Evolutionary conservation across 2,113 vertebrate species (phyloP), one percentile per base, ranked within the genome.

Genomic region (Poeciliopsis prolifica): DNA sequence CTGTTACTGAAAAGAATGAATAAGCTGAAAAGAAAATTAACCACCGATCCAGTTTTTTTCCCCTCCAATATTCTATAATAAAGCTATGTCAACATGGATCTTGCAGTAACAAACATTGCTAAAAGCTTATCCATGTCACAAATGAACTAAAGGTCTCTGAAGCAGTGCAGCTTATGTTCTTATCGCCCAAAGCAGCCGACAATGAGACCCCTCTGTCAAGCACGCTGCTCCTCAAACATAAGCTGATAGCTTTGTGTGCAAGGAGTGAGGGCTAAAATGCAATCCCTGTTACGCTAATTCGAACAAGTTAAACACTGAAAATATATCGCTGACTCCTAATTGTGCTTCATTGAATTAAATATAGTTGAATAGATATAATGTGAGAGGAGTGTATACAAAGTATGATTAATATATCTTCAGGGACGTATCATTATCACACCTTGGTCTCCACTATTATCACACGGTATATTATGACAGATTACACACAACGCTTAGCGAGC

Each of bases 221-320:
- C 81, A 68, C 60, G 75, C 83, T 74, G 79, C 83, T 91, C 80
- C 80, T 88, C 87, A 92, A 91, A 91, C 88, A 89, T 0, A 29
- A 72, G 80, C 88, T 67, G 84, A 92, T 89, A 92, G 86, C 73
- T 87, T 12, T 88, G 91, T 92, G 88, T 89, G 86, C 70, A 66
- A 69, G 70, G 75, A 78, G 58, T 5, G 66, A 29, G 37, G 80
- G 65, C 76, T 74, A 81, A 84, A 85, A 68, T 75, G 71, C 76
- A 65, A 75, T 68, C 70, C 79, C 61, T 74, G 77, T 74, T 66
- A 77, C 69, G 80, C 77, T 84, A 87, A 87, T 89, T 86, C 83
- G 61, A 78, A 83, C 83, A 87, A 77, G 64, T 81, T 91, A 85
- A 87, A 80, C 76, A 77, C 83, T 74, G 76, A 83, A 69, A 70